These are phyloP conservation scores for Falco rusticolus DNA, from an alignment of 2,797 vertebrate genomes.

Conservation along the genomic window DNA sequence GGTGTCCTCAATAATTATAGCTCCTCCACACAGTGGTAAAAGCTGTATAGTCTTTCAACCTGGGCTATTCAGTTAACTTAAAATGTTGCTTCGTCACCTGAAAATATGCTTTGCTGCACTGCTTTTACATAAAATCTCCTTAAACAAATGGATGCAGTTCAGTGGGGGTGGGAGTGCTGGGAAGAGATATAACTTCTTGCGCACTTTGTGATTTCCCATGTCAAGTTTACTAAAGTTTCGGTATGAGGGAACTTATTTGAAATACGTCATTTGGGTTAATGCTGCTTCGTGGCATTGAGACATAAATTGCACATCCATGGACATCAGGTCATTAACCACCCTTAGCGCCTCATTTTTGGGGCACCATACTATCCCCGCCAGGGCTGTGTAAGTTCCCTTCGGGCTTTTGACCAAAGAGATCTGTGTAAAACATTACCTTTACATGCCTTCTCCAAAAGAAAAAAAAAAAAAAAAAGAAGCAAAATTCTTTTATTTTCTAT, in stretches of 20 bases:
- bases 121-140: neutral
- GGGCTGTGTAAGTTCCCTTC: neutral
- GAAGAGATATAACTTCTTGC: neutral
- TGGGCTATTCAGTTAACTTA: neutral
- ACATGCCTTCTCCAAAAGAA: neutral
- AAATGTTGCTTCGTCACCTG: neutral
- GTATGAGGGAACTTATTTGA: neutral
- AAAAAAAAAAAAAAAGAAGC: neutral
- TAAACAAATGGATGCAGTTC: neutral
- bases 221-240: neutral
- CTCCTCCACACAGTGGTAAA: neutral
- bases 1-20: neutral
- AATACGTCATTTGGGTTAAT: neutral
- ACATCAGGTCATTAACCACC: neutral
- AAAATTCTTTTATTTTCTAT: neutral
- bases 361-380: neutral
- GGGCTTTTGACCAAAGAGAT: neutral
- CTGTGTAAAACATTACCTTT: neutral
- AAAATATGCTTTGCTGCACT: neutral
- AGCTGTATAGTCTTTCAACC: neutral
- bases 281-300: neutral
- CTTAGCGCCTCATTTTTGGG: neutral
- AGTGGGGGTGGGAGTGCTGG: neutral
- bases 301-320: neutral
- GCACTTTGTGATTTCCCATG: neutral